Evolutionary conservation across 2,888 invertebrate genomes (phyloP), one percentile per base, ranked within the genome.

Genomic region (Idaea aversata): DNA sequence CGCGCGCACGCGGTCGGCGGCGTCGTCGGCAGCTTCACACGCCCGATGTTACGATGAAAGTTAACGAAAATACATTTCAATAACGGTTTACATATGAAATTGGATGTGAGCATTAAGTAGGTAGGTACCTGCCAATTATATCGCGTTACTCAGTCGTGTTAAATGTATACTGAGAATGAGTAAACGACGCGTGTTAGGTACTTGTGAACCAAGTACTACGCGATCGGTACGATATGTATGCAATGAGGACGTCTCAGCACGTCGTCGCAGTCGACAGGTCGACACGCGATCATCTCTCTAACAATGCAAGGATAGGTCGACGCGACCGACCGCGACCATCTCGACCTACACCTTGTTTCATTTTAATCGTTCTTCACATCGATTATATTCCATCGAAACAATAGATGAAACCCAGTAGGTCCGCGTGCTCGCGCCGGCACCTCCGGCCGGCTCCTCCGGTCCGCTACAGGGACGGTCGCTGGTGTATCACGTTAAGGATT

Each of bases 1-100:
- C 75, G 62, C 61, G n/a, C 68, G 75, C 62, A 63, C 62, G 64
- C 15, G 15, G 15, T 73, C 75, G 75, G 77, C 75, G 75, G 5
- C 36, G 47, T 2, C 6, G 25, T 3, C 25, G 25, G 25, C 25
- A 25, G 25, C 25, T 25, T 25, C 25, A 25, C 25, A 25, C 25
- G 25, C 25, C 25, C 25, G 25, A 25, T 25, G 25, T 3, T 25
- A 25, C 79, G 83, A 87, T 88, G 88, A 90, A 90, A 91, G 86
- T 86, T 82, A 91, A 88, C 89, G 88, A 92, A 91, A 91, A 89
- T 84, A 88, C 90, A 91, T 92, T 91, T 88, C 91, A 90, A 92
- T 91, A 90, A 88, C 80, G 25, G 25, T 25, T 25, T 85, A 84
- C 83, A 84, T 83, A 80, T 82, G 82, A 88, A 91, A 90, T 91